Evolutionary conservation across 1,140 invertebrate genomes (phyloP).

Genomic region (Panagrolaimus sp.): DNA sequence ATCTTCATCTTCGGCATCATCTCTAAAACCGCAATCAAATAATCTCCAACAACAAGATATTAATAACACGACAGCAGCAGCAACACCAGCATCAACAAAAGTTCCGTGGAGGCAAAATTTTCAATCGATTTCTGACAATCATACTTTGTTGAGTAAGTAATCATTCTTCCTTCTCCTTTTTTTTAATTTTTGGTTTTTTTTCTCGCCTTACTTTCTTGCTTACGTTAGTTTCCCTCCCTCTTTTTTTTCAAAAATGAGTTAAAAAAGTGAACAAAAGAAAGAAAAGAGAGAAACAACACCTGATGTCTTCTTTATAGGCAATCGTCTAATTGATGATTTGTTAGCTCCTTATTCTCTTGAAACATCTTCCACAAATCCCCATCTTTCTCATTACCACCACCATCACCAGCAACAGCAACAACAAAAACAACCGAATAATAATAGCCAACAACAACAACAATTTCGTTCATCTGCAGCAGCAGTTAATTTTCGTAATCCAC

Average conservation of each 20-base stretch:
- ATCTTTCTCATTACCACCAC: too few species aligned
- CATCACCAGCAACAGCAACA: too few species aligned
- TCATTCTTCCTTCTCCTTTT: not conserved
- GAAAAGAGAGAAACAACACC: not conserved
- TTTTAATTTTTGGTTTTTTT: not conserved
- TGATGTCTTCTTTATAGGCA: not conserved
- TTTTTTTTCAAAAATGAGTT: not conserved
- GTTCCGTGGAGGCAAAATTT: slow-evolving; percentile 5
- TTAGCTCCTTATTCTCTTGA: slow-evolving; percentile 1
- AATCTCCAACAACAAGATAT: not conserved
- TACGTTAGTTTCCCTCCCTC: not conserved
- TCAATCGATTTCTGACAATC: not conserved
- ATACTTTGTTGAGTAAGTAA: not conserved
- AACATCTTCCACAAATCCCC: too few species aligned
- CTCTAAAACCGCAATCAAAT: too few species aligned
- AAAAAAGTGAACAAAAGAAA: too few species aligned
- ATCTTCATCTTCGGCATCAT: too few species aligned
- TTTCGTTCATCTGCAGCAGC: not conserved
- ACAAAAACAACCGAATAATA: too few species aligned
- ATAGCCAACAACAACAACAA: not conserved
- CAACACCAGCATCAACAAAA: not conserved
- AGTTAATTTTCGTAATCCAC: not conserved
- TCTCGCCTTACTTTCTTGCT: not conserved
- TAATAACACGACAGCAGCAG: too few species aligned
- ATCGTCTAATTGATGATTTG: slow-evolving; percentile 1